A percentile compares a stretch with the other conserved stretches of the same genome.
Conservation (phyloP, 2,888 invertebrate genomes). For the Melieria omissa region DNA sequence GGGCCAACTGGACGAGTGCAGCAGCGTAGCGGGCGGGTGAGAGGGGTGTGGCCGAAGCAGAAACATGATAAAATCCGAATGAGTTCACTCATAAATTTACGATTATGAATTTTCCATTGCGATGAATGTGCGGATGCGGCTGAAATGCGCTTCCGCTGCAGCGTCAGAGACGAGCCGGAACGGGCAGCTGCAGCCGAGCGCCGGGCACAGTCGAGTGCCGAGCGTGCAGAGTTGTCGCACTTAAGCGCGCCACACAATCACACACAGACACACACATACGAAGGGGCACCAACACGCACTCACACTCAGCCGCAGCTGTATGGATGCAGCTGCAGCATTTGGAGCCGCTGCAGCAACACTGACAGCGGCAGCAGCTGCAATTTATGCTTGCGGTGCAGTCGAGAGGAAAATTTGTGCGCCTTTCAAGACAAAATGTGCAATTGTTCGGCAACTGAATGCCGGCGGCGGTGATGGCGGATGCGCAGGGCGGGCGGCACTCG, state of each 20-base stretch:
- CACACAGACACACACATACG: constrained; percentile 13
- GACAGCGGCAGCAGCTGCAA: constrained; percentile 27
- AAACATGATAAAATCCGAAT: constrained; percentile 36
- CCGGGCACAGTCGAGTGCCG: background rate
- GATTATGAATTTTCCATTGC: constrained; percentile 38
- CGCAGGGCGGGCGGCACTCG: background rate
- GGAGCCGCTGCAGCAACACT: background rate
- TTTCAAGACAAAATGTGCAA: constrained; percentile 36
- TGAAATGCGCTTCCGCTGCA: constrained; percentile 39
- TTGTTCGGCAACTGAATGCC: constrained; percentile 3
- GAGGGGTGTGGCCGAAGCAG: background rate
- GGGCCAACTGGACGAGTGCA: too few relatives aligned
- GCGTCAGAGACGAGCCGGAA: background rate
- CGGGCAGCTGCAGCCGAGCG: background rate
- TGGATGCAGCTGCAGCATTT: background rate
- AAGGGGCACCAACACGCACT: background rate
- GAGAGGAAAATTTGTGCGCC: constrained; percentile 41
- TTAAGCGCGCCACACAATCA: constrained; percentile 15
- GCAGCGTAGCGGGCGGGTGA: too few relatives aligned
- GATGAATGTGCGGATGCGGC: constrained; percentile 41
- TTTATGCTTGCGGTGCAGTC: constrained; percentile 40
- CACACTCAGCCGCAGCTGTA: constrained; percentile 15
- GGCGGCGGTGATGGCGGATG: background rate
- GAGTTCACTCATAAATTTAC: constrained; percentile 42
- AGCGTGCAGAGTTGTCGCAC: constrained; percentile 11